Conservation (phyloP, 2,888 invertebrate genomes). For the Noctua janthina region DNA sequence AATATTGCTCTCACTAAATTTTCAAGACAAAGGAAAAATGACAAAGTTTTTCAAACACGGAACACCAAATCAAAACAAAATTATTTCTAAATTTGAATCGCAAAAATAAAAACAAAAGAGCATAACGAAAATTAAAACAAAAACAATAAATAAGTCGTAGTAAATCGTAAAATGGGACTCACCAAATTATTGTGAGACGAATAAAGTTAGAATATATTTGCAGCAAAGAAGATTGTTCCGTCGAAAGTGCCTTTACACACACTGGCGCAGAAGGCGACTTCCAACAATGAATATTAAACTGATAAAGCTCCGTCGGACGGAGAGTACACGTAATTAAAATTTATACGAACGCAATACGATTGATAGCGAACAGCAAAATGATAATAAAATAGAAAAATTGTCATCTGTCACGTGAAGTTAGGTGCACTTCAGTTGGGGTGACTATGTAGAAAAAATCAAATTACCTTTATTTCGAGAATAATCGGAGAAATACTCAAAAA, state of each 20-base stretch:
- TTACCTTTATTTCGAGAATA: slow-evolving; percentile 58
- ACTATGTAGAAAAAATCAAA: slow-evolving; percentile 57
- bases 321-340: slow-evolving; percentile 69
- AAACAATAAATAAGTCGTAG: slow-evolving; percentile 37
- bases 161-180: slow-evolving; percentile 66
- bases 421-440: slow-evolving; percentile 69
- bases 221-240: slow-evolving; percentile 68
- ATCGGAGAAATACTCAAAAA: background rate
- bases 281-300: slow-evolving; percentile 78
- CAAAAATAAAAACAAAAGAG: slow-evolving; percentile 32
- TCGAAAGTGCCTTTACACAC: slow-evolving; percentile 89
- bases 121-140: slow-evolving; percentile 4
- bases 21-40: slow-evolving; percentile 36
- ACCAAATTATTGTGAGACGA: slow-evolving; percentile 72
- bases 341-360: slow-evolving; percentile 75
- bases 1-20: background rate
- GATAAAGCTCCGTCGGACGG: slow-evolving; percentile 75
- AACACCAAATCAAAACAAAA: slow-evolving; percentile 24
- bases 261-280: slow-evolving; percentile 89
- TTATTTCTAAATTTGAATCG: background rate
- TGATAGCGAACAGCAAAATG: slow-evolving; percentile 73
- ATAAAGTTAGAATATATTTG: slow-evolving; percentile 49
- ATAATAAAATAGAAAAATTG: slow-evolving; percentile 73
- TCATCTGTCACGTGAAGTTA: slow-evolving; percentile 79
- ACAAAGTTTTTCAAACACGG: background rate